Evolutionary conservation across 2,888 invertebrate species (phyloP).

Genomic region (Leistus spinibarbis): DNA sequence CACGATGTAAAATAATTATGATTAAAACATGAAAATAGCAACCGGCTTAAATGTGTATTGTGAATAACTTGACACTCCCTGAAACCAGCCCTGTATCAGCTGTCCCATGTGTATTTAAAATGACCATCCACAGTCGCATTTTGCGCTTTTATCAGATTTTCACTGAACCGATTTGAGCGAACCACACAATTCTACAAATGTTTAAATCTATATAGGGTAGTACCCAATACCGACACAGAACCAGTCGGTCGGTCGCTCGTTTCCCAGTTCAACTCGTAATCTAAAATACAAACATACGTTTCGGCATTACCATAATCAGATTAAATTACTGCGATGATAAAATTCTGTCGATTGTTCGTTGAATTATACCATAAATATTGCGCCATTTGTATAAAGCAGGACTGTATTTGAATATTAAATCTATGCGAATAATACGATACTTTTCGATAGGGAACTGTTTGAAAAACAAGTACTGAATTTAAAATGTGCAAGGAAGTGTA

Average conservation of each 20-base stretch:
- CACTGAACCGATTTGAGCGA: neutral
- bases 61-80: too few relatives aligned
- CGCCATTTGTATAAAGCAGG: conserved; percentile 12
- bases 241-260: neutral
- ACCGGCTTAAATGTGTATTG: too few relatives aligned
- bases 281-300: conserved; percentile 39
- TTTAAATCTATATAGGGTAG: too few relatives aligned
- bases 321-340: conserved; percentile 39
- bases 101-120: neutral
- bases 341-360: conserved; percentile 29
- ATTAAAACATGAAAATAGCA: too few relatives aligned
- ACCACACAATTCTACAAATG: neutral
- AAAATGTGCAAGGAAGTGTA: neutral
- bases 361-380: conserved; percentile 26
- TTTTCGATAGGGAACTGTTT: neutral
- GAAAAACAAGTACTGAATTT: neutral
- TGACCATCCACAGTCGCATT: neutral
- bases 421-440: neutral
- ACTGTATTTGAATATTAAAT: too few relatives aligned
- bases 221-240: neutral
- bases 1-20: too few relatives aligned
- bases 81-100: neutral
- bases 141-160: conserved; percentile 2
- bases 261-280: conserved; percentile 16
- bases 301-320: conserved; percentile 38